Base-by-base conservation (phyloP, 2,113 vertebrate species). In the Ptilonorhynchus violaceus region DNA sequence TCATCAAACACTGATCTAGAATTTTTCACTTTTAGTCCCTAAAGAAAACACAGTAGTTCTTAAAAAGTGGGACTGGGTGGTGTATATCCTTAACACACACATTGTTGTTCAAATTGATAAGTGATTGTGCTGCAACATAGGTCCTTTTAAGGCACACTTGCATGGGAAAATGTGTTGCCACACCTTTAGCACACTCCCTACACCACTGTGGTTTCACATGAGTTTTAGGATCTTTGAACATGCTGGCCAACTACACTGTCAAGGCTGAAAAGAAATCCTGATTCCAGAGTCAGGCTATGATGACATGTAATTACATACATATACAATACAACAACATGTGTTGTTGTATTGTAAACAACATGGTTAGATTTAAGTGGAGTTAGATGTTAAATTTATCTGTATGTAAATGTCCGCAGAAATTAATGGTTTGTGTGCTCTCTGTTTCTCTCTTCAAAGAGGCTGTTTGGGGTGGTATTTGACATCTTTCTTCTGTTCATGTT, bases 221-320 rank as follows among this genome's bases (percentile, higher is more conserved):
- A 46, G 28, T 44, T 83, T 31, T 39, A 13, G 13, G 27, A 7
- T 31, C 47, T 88, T 42, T 68, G 31, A 41, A 84, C 39, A 9
- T 35, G 41, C 16, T 49, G 56, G 6, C 53, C 56, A 30, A 28
- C 25, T 28, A 3, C 49, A 6, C 25, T 59, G 23, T 19, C 18
- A 17, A 11, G 33, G 27, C 11, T 47, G 0, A 0, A 30, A 37
- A 41, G 27, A 18, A 25, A 25, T 18, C 21, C 47, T 52, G 30
- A 18, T 62, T 73, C 22, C 64, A 20, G n/a, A 55, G 25, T 47
- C 46, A 8, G 66, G 11, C 42, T 44, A 44, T 53, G 46, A 70
- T 64, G 33, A 33, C 62, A 42, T n/a, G n/a, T n/a, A n/a, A n/a
- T n/a, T n/a, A n/a, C n/a, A n/a, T n/a, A n/a, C n/a, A n/a, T n/a